These are phyloP conservation scores for Trichomycterus rosablanca DNA, from an alignment of 2,113 vertebrate species.

Conservation along the genomic window DNA sequence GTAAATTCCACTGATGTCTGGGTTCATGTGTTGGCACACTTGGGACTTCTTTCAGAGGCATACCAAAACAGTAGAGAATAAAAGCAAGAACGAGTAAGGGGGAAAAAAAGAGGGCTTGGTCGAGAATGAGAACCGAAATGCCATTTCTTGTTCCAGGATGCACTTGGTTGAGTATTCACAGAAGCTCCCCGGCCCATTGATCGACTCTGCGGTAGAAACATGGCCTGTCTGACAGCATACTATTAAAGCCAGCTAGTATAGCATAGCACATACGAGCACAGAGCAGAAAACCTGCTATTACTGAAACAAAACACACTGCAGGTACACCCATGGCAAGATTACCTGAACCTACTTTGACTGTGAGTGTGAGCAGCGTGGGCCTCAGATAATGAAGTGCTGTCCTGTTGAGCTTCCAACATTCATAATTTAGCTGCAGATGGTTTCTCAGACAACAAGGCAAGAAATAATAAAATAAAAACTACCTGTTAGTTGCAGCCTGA, in stretches of 20 bases:
- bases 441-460: neutral
- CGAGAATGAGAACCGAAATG: conserved; percentile 27
- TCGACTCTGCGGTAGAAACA: conserved; percentile 21
- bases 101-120: neutral
- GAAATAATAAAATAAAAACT: conserved; percentile 24
- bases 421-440: conserved; percentile 20
- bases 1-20: too few species aligned
- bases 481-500: neutral
- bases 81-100: neutral
- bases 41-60: neutral
- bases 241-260: conserved; percentile 36
- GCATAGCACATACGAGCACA: conserved; percentile 11
- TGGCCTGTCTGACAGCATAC: conserved; percentile 26
- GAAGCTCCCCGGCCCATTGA: conserved; percentile 34
- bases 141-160: conserved; percentile 16
- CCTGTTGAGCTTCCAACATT: conserved; percentile 10
- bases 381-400: conserved; percentile 23
- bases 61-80: neutral
- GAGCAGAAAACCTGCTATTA: conserved; percentile 27
- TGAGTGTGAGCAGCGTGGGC: neutral
- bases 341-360: neutral
- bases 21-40: neutral
- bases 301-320: conserved; percentile 26
- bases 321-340: conserved; percentile 4
- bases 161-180: conserved; percentile 45